A percentile compares a stretch with the other conserved stretches of the same genome.
phyloP scores from a whole-genome alignment of 2,888 invertebrate species.

The Platerodrilus igneus region DNA sequence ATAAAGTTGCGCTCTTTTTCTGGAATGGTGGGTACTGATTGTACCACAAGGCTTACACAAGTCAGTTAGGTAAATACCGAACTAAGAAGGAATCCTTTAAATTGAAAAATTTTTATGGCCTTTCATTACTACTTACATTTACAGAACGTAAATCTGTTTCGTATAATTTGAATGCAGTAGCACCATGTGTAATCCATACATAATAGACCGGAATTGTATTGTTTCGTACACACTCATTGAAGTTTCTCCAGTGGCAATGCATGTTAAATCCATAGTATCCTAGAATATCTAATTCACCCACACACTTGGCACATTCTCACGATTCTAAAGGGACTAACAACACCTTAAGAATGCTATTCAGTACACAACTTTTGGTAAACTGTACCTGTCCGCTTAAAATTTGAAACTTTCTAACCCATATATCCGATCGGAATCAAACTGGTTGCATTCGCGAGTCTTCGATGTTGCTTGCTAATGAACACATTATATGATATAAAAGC shows the following conservation, averaged over 20 bases:
- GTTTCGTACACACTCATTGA: conserved; percentile 5
- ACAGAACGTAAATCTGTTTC: no score
- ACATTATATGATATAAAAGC: no score
- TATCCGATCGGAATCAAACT: no score
- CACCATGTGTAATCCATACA: conserved; percentile 7
- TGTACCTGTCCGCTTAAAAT: conserved; percentile 6
- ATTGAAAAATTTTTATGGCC: no score
- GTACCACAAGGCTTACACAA: background rate
- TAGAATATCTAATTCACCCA: no score
- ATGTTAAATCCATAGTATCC: conserved; percentile 2
- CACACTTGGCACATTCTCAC: conserved; percentile 6
- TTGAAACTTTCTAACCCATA: no score
- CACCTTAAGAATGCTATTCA: conserved; percentile 3
- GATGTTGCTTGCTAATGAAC: no score
- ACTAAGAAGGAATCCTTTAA: no score
- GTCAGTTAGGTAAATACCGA: conserved; percentile 1
- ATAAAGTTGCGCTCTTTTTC: background rate
- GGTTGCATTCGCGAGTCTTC: no score
- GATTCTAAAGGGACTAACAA: background rate
- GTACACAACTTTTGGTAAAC: conserved; percentile 3
- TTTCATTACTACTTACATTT: no score
- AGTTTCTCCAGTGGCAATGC: conserved; percentile 5
- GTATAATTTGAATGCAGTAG: conserved; percentile 4
- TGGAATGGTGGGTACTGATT: background rate
- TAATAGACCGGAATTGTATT: no score